Evolutionary conservation across 1,140 invertebrate species (phyloP).

Genomic region (Zaprionus capensis): DNA sequence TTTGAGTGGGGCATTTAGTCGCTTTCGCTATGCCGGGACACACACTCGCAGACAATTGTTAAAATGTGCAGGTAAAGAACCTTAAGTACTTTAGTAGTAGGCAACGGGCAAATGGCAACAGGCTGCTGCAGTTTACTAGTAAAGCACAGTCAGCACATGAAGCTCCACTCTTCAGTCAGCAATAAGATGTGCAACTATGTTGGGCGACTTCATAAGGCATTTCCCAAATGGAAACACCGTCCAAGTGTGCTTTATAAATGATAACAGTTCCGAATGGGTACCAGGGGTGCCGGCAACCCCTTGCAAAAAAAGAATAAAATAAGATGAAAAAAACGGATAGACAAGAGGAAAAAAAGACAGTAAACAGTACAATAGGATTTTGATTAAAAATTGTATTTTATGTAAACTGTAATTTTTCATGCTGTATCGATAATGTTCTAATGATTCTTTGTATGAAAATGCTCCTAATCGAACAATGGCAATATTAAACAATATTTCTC

Average conservation of each 20-base stretch:
- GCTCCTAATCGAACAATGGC: too few species aligned
- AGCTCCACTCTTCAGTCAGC: too few species aligned
- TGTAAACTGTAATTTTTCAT: too few species aligned
- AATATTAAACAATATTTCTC: too few species aligned
- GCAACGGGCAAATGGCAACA: neutral
- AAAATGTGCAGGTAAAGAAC: neutral
- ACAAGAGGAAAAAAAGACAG: too few species aligned
- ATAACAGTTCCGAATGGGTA: neutral
- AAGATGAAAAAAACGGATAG: too few species aligned
- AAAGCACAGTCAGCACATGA: neutral
- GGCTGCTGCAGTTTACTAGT: neutral
- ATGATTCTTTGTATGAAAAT: too few species aligned
- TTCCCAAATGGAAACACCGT: neutral
- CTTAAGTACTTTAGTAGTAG: neutral
- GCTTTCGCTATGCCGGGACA: slow-evolving; percentile 7
- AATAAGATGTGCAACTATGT: neutral
- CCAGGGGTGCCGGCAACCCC: too few species aligned
- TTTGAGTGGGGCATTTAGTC: slow-evolving; percentile 3
- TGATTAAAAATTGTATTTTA: too few species aligned
- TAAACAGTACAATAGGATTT: neutral
- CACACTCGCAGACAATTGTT: neutral
- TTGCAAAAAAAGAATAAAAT: too few species aligned
- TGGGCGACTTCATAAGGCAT: neutral
- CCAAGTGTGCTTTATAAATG: neutral
- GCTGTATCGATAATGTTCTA: too few species aligned